phyloP scores from a whole-genome alignment of 53 echinoderm and acorn worm genomes.

The Actinopyga echinites region DNA sequence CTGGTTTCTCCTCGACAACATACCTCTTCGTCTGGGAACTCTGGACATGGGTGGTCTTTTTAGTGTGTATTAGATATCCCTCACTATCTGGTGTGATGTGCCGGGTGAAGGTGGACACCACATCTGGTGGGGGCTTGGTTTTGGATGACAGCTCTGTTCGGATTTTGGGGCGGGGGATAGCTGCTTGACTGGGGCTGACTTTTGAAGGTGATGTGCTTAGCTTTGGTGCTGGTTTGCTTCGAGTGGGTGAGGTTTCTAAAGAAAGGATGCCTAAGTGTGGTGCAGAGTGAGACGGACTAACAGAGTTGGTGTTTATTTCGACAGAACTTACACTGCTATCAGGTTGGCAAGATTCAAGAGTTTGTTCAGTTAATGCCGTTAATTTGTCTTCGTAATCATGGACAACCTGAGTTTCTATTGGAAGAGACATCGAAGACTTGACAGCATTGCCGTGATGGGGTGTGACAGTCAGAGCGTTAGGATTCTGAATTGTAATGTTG shows the following conservation, averaged over 20 bases:
- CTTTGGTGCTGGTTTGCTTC: conserved; percentile 45
- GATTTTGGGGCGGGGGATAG: conserved; percentile 67
- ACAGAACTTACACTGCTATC: background rate
- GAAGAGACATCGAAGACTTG: conserved; percentile 3
- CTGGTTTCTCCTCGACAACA: conserved; percentile 27
- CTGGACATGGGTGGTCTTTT: conserved; percentile 41
- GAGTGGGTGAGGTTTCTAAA: conserved; percentile 56
- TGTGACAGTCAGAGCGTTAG: conserved; percentile 28
- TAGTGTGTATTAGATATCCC: conserved; percentile 25
- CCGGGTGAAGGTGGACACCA: background rate
- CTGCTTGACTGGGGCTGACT: conserved; percentile 43
- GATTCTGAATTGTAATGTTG: conserved; percentile 75
- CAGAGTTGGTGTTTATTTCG: background rate
- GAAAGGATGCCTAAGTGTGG: conserved; percentile 57
- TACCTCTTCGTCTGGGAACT: conserved; percentile 38
- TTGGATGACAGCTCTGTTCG: conserved; percentile 81
- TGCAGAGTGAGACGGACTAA: conserved; percentile 46
- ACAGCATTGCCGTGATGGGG: background rate
- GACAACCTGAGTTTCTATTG: background rate
- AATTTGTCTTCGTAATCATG: background rate
- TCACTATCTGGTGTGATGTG: conserved; percentile 25
- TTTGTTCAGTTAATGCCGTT: conserved; percentile 18
- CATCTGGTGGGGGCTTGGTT: conserved; percentile 42
- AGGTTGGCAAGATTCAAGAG: background rate
- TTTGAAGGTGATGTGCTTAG: conserved; percentile 40